Percentiles rank a stretch among this genome's conserved stretches.
These are phyloP conservation scores for Cryptocephalus primarius DNA, from an alignment of 2,888 invertebrate species.

Conservation along the genomic window DNA sequence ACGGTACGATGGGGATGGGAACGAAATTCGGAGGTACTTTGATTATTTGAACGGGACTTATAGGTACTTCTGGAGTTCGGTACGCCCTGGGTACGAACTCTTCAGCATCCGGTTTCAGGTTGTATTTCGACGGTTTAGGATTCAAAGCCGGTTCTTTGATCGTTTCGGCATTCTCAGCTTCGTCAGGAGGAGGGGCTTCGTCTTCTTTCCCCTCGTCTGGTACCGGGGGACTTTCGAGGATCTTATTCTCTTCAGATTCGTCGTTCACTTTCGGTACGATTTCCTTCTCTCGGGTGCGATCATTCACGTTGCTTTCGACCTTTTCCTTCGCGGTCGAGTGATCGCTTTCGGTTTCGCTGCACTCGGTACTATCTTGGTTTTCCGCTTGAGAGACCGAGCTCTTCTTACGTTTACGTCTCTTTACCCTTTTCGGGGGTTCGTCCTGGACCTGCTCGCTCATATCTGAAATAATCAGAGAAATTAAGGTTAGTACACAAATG, in stretches of 20 bases:
- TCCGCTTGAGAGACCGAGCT: conserved; percentile 16
- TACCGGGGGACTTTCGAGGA: conserved; percentile 2
- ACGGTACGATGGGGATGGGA: conserved; percentile 28
- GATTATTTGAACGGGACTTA: conserved; percentile 23
- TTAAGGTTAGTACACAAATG: not conserved
- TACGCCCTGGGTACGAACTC: conserved; percentile 36
- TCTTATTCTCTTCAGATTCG: not conserved
- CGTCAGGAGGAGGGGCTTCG: not conserved
- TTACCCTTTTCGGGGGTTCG: conserved; percentile 16
- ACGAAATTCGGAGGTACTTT: conserved; percentile 30
- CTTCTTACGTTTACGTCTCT: conserved; percentile 24
- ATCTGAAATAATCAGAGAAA: conserved; percentile 12
- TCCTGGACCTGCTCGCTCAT: not conserved
- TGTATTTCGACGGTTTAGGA: conserved; percentile 10
- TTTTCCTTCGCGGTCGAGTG: conserved; percentile 2
- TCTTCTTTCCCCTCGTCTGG: not conserved
- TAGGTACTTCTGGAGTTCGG: conserved; percentile 18
- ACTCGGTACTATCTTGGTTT: conserved; percentile 21
- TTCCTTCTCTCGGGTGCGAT: not conserved
- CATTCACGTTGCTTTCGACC: conserved; percentile 1
- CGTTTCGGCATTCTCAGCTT: not conserved
- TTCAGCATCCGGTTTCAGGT: conserved; percentile 35
- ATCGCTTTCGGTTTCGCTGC: conserved; percentile 17
- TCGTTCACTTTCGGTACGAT: not conserved
- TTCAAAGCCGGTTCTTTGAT: not conserved